A percentile compares a stretch with the other conserved stretches of the same genome.
These are phyloP conservation scores for Plestiodon gilberti DNA, from an alignment of 2,113 vertebrate species.

Conservation along the genomic window DNA sequence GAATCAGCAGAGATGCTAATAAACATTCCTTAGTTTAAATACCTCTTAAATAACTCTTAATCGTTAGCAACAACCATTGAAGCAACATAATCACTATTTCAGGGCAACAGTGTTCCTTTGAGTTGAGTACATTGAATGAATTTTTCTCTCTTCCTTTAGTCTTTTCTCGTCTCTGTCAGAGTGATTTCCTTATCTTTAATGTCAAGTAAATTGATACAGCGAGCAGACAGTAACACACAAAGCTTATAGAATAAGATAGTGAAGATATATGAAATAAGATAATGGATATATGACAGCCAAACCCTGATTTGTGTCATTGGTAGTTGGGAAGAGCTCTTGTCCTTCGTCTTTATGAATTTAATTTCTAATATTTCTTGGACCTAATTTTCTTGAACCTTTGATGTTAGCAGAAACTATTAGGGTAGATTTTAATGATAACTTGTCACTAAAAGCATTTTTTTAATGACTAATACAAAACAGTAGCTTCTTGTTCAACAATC, in stretches of 20 bases:
- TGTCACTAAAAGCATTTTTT: background rate
- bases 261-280: background rate
- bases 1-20: background rate
- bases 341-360: background rate
- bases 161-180: background rate
- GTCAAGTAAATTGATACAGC: background rate
- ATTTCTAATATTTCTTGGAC: background rate
- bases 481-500: background rate
- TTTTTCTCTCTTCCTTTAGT: constrained; percentile 6
- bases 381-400: background rate
- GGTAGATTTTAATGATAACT: background rate
- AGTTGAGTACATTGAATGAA: background rate
- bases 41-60: background rate
- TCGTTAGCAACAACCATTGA: background rate
- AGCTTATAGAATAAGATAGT: background rate
- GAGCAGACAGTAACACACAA: background rate
- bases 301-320: background rate
- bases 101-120: background rate
- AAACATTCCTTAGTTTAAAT: background rate
- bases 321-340: background rate
- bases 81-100: background rate
- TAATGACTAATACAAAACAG: no score
- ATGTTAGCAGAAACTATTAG: background rate
- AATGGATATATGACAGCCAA: background rate
- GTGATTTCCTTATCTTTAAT: background rate